Percentiles rank a stretch among this genome's conserved stretches.
These are phyloP conservation scores for Pemphigus obesinymphae DNA, from an alignment of 1,140 invertebrate species.

Conservation along the genomic window DNA sequence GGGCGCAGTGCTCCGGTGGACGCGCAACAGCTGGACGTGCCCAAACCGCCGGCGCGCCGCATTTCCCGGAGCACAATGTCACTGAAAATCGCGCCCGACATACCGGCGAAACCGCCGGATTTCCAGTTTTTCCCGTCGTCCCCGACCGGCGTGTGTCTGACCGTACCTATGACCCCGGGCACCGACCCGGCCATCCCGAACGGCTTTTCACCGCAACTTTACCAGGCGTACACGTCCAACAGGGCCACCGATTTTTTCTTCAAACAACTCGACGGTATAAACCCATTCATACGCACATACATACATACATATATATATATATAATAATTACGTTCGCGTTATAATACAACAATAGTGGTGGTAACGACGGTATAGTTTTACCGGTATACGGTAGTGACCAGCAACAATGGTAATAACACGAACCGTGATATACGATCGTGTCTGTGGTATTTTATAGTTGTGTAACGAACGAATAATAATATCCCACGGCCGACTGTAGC, in stretches of 20 bases:
- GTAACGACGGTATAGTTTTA: too few relatives aligned
- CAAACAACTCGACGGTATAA: slow-evolving; percentile 67
- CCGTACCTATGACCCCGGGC: slow-evolving; percentile 46
- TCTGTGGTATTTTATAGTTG: too few relatives aligned
- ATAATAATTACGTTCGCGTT: too few relatives aligned
- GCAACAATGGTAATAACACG: too few relatives aligned
- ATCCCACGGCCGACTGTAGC: too few relatives aligned
- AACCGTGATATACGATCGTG: too few relatives aligned
- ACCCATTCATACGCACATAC: too few relatives aligned
- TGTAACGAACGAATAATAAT: too few relatives aligned
- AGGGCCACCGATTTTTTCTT: slow-evolving; percentile 69
- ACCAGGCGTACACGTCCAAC: slow-evolving; percentile 57
- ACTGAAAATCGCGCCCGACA: slow-evolving; percentile 15
- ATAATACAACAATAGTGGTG: too few relatives aligned
- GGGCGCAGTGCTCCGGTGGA: not conserved
- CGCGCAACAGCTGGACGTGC: slow-evolving; percentile 1
- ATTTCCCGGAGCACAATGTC: slow-evolving; percentile 27
- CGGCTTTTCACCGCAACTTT: slow-evolving; percentile 52
- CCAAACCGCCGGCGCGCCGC: slow-evolving; percentile 19
- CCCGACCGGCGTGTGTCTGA: not conserved
- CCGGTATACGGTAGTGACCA: too few relatives aligned
- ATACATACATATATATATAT: too few relatives aligned
- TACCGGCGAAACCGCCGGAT: not conserved
- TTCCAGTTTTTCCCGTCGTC: slow-evolving; percentile 41
- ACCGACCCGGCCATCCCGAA: slow-evolving; percentile 51